Base-by-base conservation (phyloP, 1,140 invertebrate genomes). In the Leptinotarsa defecta region DNA sequence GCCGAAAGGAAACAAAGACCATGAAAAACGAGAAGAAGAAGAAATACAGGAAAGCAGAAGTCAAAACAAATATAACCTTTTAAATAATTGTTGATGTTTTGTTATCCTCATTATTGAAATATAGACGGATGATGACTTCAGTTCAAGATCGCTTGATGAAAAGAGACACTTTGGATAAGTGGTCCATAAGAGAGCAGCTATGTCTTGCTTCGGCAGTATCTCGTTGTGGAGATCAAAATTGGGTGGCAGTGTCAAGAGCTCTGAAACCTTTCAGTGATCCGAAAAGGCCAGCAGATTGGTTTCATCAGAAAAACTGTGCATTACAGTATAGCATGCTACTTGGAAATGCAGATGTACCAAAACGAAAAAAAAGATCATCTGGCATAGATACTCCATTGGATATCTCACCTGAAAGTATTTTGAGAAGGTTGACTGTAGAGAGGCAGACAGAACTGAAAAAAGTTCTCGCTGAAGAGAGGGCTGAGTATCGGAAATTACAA, bases 151-250 rank as follows among this genome's bases (percentile, higher is more conserved):
- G 88, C 13, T 89, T 93, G 85, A 80, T 94, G 65, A 95, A 94
- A 86, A 87, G 93, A 4, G 88, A 89, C 70, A 91, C 92, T 0
- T 81, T 94, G 27, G 95, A 97, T 82, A 90, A 90, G 34, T 98
- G 96, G 96, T 94, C 92, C 43, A 90, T 90, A 1, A 87, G 92
- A 19, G 96, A 98, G 82, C 92, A 95, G 82, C 83, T 98, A 77
- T 94, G 92, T 79, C 85, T 98, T 57, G 95, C 95, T 1, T 96
- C 94, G 2, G 93, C 95, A 24, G 96, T 98, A 1, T 87, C 92
- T 2, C 90, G 93, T 81, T 95, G 93, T 86, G 95, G 95, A 0
- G 96, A 98, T 85, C 95, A 97, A 86, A 98, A 97, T 85, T 98
- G 96, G 95, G 95, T 95, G 84, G 94, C 94, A 1, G 95, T 98